Evolutionary conservation across 1,140 invertebrate genomes (phyloP).

Genomic region (Bombus consobrinus): DNA sequence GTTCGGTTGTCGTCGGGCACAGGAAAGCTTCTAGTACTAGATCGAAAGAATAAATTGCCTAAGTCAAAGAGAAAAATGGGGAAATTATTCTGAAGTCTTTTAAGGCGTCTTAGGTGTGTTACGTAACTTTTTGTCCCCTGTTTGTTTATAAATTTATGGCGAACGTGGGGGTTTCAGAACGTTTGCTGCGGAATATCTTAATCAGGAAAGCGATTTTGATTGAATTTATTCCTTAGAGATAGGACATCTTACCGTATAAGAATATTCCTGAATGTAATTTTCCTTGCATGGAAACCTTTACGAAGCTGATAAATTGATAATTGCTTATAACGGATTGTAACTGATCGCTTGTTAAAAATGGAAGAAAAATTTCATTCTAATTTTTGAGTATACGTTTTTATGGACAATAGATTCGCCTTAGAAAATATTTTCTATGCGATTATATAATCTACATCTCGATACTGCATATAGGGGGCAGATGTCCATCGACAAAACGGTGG

Average conservation of each 20-base stretch:
- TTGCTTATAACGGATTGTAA: no score
- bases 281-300: no score
- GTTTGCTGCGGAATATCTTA: background rate
- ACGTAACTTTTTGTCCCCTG: background rate
- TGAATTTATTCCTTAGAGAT: no score
- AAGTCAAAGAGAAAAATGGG: conserved; percentile 64
- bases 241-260: no score
- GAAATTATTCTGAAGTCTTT: conserved; percentile 59
- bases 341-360: no score
- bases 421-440: conserved; percentile 16
- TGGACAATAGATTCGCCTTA: background rate
- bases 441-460: conserved; percentile 33
- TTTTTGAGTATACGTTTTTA: background rate
- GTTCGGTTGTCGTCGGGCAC: conserved; percentile 27
- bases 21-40: conserved; percentile 5
- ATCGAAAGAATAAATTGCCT: conserved; percentile 65
- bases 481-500: conserved; percentile 25
- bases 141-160: background rate
- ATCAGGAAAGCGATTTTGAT: background rate
- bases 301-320: no score
- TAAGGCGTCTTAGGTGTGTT: conserved; percentile 5
- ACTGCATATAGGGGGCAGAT: conserved; percentile 26
- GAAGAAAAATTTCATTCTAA: no score
- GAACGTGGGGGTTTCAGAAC: accelerated
- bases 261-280: no score